Percentiles rank a stretch among this genome's conserved stretches.
Conservation (phyloP, 2,113 vertebrate genomes). For the Andinoacara biseriatus region DNA sequence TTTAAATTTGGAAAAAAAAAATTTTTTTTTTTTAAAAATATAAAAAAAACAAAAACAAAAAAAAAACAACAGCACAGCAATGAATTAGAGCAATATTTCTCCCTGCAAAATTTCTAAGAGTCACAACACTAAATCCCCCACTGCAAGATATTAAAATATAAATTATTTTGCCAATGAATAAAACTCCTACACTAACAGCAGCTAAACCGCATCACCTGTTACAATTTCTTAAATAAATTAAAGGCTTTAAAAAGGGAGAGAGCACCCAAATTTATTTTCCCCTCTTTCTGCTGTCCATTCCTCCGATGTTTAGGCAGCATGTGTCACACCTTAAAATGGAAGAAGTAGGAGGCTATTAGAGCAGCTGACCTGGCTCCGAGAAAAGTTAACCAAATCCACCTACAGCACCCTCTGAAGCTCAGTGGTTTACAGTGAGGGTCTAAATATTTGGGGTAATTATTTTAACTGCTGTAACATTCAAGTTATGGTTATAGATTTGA, state of each 20-base stretch:
- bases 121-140: slow-evolving; percentile 52
- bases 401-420: background rate
- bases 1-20: too few species aligned
- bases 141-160: slow-evolving; percentile 83
- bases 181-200: slow-evolving; percentile 64
- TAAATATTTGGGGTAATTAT: background rate
- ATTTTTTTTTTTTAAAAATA: background rate
- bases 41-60: slow-evolving; percentile 81
- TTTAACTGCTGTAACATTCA: background rate
- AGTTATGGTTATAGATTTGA: background rate
- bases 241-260: slow-evolving; percentile 73
- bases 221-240: slow-evolving; percentile 86
- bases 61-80: slow-evolving; percentile 80
- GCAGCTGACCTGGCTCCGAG: background rate
- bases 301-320: slow-evolving; percentile 35
- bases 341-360: background rate
- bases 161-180: slow-evolving; percentile 77
- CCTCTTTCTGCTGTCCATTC: slow-evolving; percentile 9
- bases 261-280: slow-evolving; percentile 26
- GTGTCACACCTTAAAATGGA: background rate
- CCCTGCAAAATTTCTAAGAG: slow-evolving; percentile 70
- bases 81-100: slow-evolving; percentile 77
- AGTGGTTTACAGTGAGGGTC: background rate
- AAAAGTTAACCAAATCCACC: background rate
- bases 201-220: slow-evolving; percentile 67